Conservation (phyloP, 2,113 vertebrate genomes). For the Nothocercus julius region DNA sequence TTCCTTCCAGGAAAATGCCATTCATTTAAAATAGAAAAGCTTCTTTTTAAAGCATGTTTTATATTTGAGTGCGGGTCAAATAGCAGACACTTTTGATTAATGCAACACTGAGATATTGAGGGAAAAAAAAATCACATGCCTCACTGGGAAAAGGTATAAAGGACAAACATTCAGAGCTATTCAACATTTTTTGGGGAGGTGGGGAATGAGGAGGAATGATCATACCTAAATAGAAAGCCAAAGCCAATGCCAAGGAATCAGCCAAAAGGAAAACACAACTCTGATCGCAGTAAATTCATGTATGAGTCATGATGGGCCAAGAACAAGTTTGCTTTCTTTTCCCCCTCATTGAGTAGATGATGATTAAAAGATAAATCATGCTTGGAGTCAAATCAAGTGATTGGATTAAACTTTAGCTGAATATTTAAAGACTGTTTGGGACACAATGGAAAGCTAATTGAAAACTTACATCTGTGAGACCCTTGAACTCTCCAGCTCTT, state of each 20-base stretch:
- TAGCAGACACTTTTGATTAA: constrained; percentile 26
- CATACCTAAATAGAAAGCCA: constrained; percentile 5
- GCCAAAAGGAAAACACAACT: constrained; percentile 24
- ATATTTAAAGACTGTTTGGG: constrained; percentile 52
- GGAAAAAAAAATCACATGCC: not conserved
- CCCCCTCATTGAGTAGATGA: constrained; percentile 25
- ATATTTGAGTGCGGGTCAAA: not conserved
- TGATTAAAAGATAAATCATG: constrained; percentile 63
- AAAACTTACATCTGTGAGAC: constrained; percentile 57
- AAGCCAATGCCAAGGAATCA: constrained; percentile 9
- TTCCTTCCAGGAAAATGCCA: not conserved
- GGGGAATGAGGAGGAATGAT: constrained; percentile 27
- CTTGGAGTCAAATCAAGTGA: constrained; percentile 61
- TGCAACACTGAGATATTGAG: not conserved
- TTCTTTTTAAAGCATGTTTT: not conserved
- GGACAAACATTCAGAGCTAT: not conserved
- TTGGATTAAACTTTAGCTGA: constrained; percentile 53
- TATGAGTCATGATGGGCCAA: constrained; percentile 42
- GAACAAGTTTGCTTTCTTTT: constrained; percentile 57
- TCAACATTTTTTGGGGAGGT: constrained; percentile 21
- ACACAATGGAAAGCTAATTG: constrained; percentile 48
- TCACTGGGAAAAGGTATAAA: constrained; percentile 19
- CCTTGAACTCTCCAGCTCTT: constrained; percentile 27
- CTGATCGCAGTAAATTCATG: not conserved
- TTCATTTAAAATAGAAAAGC: not conserved